A percentile compares a stretch with the other conserved stretches of the same genome.
phyloP scores from a whole-genome alignment of 2,888 invertebrate species.

The Trissoscelio sp. region DNA sequence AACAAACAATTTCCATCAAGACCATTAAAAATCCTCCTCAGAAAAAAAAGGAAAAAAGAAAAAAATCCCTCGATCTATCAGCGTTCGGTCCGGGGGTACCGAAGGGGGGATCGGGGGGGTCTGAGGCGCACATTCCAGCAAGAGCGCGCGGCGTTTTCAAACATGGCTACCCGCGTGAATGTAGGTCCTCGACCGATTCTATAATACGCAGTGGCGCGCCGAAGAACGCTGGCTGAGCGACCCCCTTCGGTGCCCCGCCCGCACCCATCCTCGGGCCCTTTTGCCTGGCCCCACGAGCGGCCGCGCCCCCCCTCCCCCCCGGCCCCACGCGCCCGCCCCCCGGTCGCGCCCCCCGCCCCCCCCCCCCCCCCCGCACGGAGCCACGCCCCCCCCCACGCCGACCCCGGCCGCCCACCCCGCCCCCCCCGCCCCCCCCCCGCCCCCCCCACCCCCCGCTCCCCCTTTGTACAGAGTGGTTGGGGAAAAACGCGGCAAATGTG shows the following conservation, averaged over 20 bases:
- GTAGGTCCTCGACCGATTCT: constrained; percentile 83
- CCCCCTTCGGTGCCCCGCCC: constrained; percentile 70
- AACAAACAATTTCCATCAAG: constrained; percentile 48
- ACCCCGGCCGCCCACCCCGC: constrained; percentile 87
- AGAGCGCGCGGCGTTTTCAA: constrained; percentile 79
- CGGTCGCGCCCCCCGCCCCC: constrained; percentile 51
- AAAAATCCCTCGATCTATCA: constrained; percentile 47
- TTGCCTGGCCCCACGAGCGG: constrained; percentile 56
- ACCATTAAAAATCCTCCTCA: constrained; percentile 43
- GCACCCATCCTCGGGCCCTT: constrained; percentile 40
- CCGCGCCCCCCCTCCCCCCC: constrained; percentile 64
- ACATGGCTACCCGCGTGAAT: constrained; percentile 82
- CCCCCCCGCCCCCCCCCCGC: no score
- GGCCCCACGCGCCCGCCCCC: constrained; percentile 56
- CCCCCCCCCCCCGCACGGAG: constrained; percentile 40
- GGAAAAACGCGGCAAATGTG: no score
- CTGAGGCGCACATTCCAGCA: constrained; percentile 80
- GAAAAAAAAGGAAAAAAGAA: not conserved
- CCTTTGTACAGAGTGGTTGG: no score
- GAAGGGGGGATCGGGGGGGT: constrained; percentile 54
- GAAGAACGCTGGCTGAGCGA: constrained; percentile 65
- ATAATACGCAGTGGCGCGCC: constrained; percentile 72
- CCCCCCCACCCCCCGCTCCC: no score
- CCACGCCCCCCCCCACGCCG: constrained; percentile 61
- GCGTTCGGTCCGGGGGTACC: constrained; percentile 57